Percentiles rank a stretch among this genome's conserved stretches.
These are phyloP conservation scores for Thaumetopoea pityocampa DNA, from an alignment of 1,140 invertebrate genomes.

Conservation along the genomic window DNA sequence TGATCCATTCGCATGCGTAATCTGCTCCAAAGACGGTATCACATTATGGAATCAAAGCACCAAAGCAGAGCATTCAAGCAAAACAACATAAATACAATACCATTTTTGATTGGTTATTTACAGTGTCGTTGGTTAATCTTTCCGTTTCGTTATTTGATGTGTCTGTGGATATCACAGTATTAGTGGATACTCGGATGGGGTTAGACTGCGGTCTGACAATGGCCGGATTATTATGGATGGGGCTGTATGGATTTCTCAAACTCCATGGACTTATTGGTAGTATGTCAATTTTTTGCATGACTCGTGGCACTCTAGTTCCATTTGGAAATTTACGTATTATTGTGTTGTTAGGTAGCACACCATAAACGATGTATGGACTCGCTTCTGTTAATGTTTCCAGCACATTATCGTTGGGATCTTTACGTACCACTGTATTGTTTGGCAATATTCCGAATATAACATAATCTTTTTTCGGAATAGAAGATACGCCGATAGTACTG, in stretches of 20 bases:
- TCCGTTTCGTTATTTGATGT: constrained; percentile 69
- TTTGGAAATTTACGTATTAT: constrained; percentile 84
- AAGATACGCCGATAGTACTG: constrained; percentile 33
- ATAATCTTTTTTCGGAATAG: constrained; percentile 79
- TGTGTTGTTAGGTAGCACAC: constrained; percentile 83
- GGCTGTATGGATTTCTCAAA: constrained; percentile 75
- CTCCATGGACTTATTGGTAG: constrained; percentile 76
- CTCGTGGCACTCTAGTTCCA: constrained; percentile 83
- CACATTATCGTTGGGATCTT: constrained; percentile 80
- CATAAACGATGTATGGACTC: constrained; percentile 83
- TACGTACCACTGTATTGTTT: constrained; percentile 85
- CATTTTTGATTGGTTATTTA: constrained; percentile 75
- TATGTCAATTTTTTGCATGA: constrained; percentile 76
- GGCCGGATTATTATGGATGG: constrained; percentile 75
- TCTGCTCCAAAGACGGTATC: constrained; percentile 19
- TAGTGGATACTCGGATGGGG: constrained; percentile 73
- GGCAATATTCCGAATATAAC: constrained; percentile 83
- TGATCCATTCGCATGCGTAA: constrained; percentile 22
- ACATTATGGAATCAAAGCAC: constrained; percentile 38
- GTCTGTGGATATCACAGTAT: constrained; percentile 70
- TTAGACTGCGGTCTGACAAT: constrained; percentile 75
- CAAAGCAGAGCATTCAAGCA: constrained; percentile 62
- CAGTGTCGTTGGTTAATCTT: constrained; percentile 73
- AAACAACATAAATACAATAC: constrained; percentile 73
- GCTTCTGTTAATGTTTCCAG: constrained; percentile 80